Percentiles rank a stretch among this genome's conserved stretches.
Conservation (phyloP, 2,797 vertebrate genomes). For the Enteromius thamalakanensis region DNA sequence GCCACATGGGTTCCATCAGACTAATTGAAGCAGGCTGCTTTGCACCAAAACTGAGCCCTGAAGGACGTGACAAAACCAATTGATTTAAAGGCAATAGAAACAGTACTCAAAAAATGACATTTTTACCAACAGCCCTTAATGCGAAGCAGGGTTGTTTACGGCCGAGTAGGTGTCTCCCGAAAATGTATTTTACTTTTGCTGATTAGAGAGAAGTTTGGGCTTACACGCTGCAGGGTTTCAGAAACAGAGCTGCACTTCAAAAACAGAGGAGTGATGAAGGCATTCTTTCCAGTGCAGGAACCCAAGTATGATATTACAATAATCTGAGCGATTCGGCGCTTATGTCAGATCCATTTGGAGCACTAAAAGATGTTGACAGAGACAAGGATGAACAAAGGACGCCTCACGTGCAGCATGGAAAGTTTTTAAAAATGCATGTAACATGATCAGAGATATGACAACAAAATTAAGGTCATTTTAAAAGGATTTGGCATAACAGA, state of each 20-base stretch:
- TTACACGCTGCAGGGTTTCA: slow-evolving; percentile 47
- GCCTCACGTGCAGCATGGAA: slow-evolving; percentile 26
- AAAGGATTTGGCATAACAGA: slow-evolving; percentile 12
- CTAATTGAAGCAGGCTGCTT: slow-evolving; percentile 68
- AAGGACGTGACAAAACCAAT: slow-evolving; percentile 68
- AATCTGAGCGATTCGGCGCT: slow-evolving; percentile 31
- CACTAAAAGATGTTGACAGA: slow-evolving; percentile 44
- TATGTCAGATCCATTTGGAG: slow-evolving; percentile 43
- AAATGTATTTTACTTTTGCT: slow-evolving; percentile 57
- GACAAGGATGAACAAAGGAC: slow-evolving; percentile 28
- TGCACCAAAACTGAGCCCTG: slow-evolving; percentile 57
- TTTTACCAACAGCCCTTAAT: slow-evolving; percentile 61
- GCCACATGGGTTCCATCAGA: slow-evolving; percentile 67
- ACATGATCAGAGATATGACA: slow-evolving; percentile 37
- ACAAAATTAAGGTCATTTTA: slow-evolving; percentile 34
- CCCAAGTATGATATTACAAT: slow-evolving; percentile 49
- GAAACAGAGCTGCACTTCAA: slow-evolving; percentile 46
- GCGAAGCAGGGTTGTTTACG: slow-evolving; percentile 61
- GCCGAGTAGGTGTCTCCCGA: slow-evolving; percentile 55
- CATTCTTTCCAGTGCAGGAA: slow-evolving; percentile 48
- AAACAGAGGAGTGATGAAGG: slow-evolving; percentile 51
- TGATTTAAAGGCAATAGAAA: slow-evolving; percentile 63
- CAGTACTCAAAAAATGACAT: slow-evolving; percentile 62
- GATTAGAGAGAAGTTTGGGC: slow-evolving; percentile 54
- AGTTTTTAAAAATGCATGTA: slow-evolving; percentile 34